A percentile compares a stretch with the other conserved stretches of the same genome.
These are phyloP conservation scores for Yponomeuta cagnagella DNA, from an alignment of 2,888 invertebrate species.

Conservation along the genomic window DNA sequence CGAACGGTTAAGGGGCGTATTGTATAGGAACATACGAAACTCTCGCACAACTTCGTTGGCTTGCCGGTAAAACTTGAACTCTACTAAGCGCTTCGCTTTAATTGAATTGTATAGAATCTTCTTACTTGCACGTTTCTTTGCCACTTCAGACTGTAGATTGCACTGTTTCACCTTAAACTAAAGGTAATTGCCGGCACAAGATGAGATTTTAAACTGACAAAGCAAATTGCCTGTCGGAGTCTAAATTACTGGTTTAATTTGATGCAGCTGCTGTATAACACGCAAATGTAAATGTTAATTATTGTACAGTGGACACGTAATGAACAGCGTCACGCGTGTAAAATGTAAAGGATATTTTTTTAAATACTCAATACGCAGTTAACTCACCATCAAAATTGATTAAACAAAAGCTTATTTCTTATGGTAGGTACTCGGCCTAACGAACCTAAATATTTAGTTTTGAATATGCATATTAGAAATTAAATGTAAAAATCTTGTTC, in stretches of 20 bases:
- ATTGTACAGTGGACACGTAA: not conserved
- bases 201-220: not conserved
- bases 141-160: conserved; percentile 23
- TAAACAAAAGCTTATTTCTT: too few species aligned
- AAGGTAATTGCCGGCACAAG: not conserved
- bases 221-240: not conserved
- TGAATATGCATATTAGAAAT: too few species aligned
- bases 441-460: too few species aligned
- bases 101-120: conserved; percentile 70
- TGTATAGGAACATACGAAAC: not conserved
- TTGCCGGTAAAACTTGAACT: conserved; percentile 67
- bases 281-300: not conserved
- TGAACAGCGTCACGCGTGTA: too few species aligned
- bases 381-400: too few species aligned
- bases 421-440: too few species aligned
- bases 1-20: too few species aligned
- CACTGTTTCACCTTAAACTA: not conserved
- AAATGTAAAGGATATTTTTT: too few species aligned
- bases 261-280: not conserved
- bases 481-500: too few species aligned
- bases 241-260: not conserved
- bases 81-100: conserved; percentile 50
- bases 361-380: too few species aligned
- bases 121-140: conserved; percentile 48
- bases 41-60: conserved; percentile 44